phyloP scores from a whole-genome alignment of 2,888 invertebrate species.

The Laspeyria flexula region DNA sequence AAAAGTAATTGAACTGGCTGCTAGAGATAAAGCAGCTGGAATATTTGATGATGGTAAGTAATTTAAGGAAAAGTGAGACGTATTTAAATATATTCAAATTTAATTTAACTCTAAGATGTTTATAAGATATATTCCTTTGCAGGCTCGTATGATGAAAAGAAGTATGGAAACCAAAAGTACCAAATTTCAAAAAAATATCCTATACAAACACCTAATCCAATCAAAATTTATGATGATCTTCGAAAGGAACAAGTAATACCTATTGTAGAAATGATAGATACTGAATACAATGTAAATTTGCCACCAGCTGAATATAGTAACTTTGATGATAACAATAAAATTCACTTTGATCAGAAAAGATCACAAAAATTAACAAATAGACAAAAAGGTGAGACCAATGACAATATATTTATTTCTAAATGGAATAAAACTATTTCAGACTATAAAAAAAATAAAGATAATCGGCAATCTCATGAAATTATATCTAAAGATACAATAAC shows the following conservation, averaged over 20 bases:
- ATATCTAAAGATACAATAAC: no score
- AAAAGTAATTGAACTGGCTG: slow-evolving; percentile 66
- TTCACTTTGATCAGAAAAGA: neutral
- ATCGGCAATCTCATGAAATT: neutral
- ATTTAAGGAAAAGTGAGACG: neutral
- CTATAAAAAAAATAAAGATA: neutral
- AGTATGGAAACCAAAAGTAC: slow-evolving; percentile 70
- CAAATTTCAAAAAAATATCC: slow-evolving; percentile 30
- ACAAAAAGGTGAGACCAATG: neutral
- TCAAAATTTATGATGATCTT: neutral
- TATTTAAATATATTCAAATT: no score
- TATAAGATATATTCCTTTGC: slow-evolving; percentile 19
- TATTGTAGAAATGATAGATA: slow-evolving; percentile 13
- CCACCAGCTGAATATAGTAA: neutral
- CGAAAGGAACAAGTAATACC: slow-evolving; percentile 16
- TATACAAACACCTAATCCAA: slow-evolving; percentile 12
- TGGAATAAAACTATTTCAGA: slow-evolving; percentile 3
- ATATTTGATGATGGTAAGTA: slow-evolving; percentile 69
- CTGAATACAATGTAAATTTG: neutral
- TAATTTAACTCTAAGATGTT: no score
- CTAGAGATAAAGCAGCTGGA: slow-evolving; percentile 61
- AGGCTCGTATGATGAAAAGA: slow-evolving; percentile 72
- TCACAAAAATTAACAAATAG: neutral
- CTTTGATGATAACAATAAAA: neutral
- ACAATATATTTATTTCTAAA: neutral